A percentile compares a stretch with the other conserved stretches of the same genome.
phyloP scores from a whole-genome alignment of 2,888 invertebrate genomes.

The Andrena camellia region DNA sequence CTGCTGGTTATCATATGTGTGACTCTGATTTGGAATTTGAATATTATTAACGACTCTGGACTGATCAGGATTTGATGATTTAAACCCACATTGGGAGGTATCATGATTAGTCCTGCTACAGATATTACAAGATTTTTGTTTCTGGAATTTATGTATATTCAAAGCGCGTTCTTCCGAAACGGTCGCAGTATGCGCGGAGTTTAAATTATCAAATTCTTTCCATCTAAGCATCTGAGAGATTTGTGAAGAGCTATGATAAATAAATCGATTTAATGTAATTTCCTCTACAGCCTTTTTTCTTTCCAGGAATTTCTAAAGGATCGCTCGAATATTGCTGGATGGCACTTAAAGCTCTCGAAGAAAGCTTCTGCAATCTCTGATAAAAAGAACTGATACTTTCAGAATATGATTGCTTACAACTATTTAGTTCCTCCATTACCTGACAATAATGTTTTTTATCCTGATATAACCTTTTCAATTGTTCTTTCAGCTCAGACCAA shows the following conservation, averaged over 20 bases:
- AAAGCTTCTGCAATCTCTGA: conserved; percentile 16
- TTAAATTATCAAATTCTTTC: conserved; percentile 20
- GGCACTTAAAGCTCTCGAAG: conserved; percentile 1
- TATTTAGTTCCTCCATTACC: conserved; percentile 33
- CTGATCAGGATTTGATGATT: neutral
- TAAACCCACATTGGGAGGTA: neutral
- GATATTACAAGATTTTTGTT: neutral
- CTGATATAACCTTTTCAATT: conserved; percentile 6
- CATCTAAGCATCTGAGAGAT: conserved; percentile 30
- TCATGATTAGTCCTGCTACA: conserved; percentile 9
- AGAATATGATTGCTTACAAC: neutral
- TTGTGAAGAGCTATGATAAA: conserved; percentile 16
- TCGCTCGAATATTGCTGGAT: conserved; percentile 13
- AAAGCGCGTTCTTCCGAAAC: conserved; percentile 14
- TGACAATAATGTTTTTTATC: conserved; percentile 39
- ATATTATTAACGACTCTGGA: neutral
- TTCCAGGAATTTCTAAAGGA: neutral
- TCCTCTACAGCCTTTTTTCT: conserved; percentile 11
- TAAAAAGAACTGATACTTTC: conserved; percentile 8
- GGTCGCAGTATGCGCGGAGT: conserved; percentile 5
- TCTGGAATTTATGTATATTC: neutral
- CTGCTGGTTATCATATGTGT: neutral
- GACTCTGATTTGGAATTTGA: neutral
- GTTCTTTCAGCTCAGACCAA: conserved; percentile 22
- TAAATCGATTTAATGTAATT: conserved; percentile 11